phyloP scores from a whole-genome alignment of 2,113 vertebrate species.

The Oplegnathus fasciatus region DNA sequence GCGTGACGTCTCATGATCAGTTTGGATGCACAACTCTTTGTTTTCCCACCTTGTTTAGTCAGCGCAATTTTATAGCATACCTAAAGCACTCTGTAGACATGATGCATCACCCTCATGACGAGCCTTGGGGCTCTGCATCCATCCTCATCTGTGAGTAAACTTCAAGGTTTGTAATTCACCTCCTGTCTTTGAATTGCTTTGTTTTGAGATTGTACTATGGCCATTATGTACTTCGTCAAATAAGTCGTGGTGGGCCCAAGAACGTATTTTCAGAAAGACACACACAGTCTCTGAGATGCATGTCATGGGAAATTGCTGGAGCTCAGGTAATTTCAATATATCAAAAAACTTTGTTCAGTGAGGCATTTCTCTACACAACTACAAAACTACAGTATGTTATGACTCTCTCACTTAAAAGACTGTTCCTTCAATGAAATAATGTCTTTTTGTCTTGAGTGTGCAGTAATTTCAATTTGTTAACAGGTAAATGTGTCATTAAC shows the following conservation, averaged over 20 bases:
- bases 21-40: conserved; percentile 26
- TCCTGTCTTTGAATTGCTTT: conserved; percentile 41
- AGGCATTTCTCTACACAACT: conserved; percentile 19
- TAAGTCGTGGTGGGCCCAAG: neutral
- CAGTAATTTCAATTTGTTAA: neutral
- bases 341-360: conserved; percentile 17
- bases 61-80: conserved; percentile 38
- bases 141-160: conserved; percentile 49
- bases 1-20: conserved; percentile 21
- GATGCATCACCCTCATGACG: conserved; percentile 39
- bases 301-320: conserved; percentile 37
- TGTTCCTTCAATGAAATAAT: neutral
- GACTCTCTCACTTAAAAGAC: neutral
- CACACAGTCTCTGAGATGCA: conserved; percentile 11
- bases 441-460: neutral
- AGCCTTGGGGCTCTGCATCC: conserved; percentile 18
- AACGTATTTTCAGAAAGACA: conserved; percentile 44
- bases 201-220: conserved; percentile 12
- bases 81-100: conserved; percentile 27
- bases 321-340: conserved; percentile 53
- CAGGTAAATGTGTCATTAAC: too few relatives aligned
- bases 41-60: conserved; percentile 45
- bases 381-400: neutral
- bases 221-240: conserved; percentile 28
- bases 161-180: conserved; percentile 44